Conservation (phyloP, 2,888 invertebrate genomes). For the Acanthosepion esculentum region DNA sequence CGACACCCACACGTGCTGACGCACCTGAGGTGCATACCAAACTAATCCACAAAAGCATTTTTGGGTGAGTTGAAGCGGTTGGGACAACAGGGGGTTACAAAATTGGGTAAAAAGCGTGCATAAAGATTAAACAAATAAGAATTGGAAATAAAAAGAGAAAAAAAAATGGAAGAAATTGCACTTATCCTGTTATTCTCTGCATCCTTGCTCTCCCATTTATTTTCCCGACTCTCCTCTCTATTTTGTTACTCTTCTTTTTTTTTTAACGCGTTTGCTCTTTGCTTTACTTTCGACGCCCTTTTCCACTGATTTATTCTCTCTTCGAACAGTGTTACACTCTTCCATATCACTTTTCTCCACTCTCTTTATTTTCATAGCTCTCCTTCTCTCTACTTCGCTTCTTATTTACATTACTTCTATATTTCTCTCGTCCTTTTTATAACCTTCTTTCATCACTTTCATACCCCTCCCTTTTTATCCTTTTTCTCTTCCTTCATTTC, state of each 20-base stretch:
- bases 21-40: conserved; percentile 12
- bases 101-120: neutral
- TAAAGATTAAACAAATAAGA: neutral
- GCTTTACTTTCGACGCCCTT: neutral
- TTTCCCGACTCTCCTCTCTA: neutral
- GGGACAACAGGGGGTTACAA: neutral
- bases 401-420: too few relatives aligned
- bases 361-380: neutral
- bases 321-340: neutral
- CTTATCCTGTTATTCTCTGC: neutral
- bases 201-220: neutral
- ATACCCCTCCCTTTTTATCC: too few relatives aligned
- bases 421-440: too few relatives aligned
- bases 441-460: too few relatives aligned
- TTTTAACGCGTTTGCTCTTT: neutral
- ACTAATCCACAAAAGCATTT: neutral
- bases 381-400: too few relatives aligned
- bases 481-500: too few relatives aligned
- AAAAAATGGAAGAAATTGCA: neutral
- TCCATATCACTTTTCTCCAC: neutral
- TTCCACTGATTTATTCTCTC: neutral
- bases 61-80: neutral
- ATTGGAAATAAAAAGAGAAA: too few relatives aligned
- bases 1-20: conserved; percentile 8
- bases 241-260: too few relatives aligned